These are phyloP conservation scores for Junonia oenone DNA, from an alignment of 2,888 invertebrate species.

Conservation along the genomic window DNA sequence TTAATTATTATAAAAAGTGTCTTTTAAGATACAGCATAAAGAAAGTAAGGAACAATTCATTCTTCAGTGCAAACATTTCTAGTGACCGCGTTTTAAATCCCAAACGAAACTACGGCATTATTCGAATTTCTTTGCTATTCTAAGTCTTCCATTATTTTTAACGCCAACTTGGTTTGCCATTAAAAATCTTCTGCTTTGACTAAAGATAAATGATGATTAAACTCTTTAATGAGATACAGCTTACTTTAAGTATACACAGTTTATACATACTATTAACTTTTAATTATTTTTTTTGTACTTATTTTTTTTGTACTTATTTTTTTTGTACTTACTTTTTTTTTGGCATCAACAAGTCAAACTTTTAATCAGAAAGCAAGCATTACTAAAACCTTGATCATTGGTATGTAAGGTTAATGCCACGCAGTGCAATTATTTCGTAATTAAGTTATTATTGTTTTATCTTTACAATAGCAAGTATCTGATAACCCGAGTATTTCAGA, in stretches of 20 bases:
- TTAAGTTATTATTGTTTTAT: neutral
- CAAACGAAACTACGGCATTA: constrained; percentile 23
- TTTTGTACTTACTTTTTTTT: no score
- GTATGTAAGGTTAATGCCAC: no score
- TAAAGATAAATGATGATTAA: constrained; percentile 8
- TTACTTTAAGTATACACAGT: neutral
- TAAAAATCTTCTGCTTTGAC: constrained; percentile 16
- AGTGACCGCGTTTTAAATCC: constrained; percentile 26
- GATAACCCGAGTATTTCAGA: neutral
- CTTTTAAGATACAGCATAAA: constrained; percentile 19
- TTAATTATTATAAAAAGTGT: constrained; percentile 21
- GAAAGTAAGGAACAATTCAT: constrained; percentile 17
- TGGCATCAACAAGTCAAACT: no score
- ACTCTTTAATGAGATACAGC: neutral
- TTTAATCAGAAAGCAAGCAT: no score
- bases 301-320: no score
- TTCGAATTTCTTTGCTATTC: constrained; percentile 23
- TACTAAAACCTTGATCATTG: no score
- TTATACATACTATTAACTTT: no score
- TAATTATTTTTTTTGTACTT: no score
- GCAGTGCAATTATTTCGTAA: neutral
- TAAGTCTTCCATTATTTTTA: constrained; percentile 26
- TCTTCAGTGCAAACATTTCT: constrained; percentile 19
- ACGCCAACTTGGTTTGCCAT: constrained; percentile 15
- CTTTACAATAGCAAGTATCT: neutral